Evolutionary conservation across 2,113 vertebrate species (phyloP).

Genomic region (Acanthochromis polyacanthus): DNA sequence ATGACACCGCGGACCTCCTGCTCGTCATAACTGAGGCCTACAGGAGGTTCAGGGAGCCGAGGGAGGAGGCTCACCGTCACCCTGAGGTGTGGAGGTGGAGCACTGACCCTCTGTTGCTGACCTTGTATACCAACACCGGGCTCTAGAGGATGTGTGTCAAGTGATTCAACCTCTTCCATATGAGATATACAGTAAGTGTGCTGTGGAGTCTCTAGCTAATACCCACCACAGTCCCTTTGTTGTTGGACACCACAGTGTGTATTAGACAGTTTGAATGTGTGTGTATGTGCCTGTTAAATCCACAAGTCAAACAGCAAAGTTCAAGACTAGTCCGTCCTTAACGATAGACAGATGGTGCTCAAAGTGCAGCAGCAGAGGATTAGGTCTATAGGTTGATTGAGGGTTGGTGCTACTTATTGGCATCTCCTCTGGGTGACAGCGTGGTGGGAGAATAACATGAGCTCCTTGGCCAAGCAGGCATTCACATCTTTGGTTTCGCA

Average conservation of each 20-base stretch:
- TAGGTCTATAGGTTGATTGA: constrained; percentile 32
- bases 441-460: constrained; percentile 28
- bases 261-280: constrained; percentile 1
- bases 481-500: constrained; percentile 70
- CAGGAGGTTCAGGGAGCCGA: constrained; percentile 25
- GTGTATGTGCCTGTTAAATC: background rate
- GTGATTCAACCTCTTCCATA: constrained; percentile 41
- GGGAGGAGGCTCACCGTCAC: constrained; percentile 9
- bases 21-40: constrained; percentile 71
- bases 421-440: constrained; percentile 40
- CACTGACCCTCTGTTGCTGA: constrained; percentile 47
- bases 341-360: constrained; percentile 17
- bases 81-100: constrained; percentile 60
- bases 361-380: constrained; percentile 23
- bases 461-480: constrained; percentile 27
- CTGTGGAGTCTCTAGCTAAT: constrained; percentile 33
- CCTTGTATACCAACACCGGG: constrained; percentile 28
- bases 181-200: constrained; percentile 16
- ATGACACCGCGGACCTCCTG: constrained; percentile 44
- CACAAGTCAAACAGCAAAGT: constrained; percentile 35
- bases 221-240: constrained; percentile 3
- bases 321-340: constrained; percentile 9
- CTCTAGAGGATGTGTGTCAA: constrained; percentile 37
- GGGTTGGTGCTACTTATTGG: constrained; percentile 45
- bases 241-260: constrained; percentile 12